phyloP scores from a whole-genome alignment of 1,140 invertebrate species.

The Phthorimaea operculella region DNA sequence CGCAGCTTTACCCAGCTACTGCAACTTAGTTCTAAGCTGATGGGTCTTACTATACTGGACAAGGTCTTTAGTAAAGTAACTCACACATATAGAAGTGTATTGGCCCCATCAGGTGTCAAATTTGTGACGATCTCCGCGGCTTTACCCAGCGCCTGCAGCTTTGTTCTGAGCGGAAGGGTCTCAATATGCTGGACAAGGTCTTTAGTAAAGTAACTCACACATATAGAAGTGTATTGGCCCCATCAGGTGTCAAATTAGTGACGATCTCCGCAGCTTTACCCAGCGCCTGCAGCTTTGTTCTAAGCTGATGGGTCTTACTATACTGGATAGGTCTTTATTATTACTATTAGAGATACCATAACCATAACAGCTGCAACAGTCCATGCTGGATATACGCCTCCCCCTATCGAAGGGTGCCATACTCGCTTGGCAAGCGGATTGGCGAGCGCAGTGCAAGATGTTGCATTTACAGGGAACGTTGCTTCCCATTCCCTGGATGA shows the following conservation, averaged over 20 bases:
- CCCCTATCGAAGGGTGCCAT: too few relatives aligned
- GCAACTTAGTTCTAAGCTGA: constrained; percentile 74
- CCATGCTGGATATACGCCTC: too few relatives aligned
- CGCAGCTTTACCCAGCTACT: constrained; percentile 72
- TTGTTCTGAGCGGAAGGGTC: constrained; percentile 69
- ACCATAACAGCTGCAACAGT: too few relatives aligned
- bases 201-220: too few relatives aligned
- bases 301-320: constrained; percentile 74
- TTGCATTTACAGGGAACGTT: too few relatives aligned
- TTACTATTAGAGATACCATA: too few relatives aligned
- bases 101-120: constrained; percentile 85
- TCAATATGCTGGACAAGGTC: constrained; percentile 80
- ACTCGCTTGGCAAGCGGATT: too few relatives aligned
- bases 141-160: constrained; percentile 73
- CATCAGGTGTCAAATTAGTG: constrained; percentile 87
- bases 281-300: constrained; percentile 73
- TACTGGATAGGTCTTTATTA: too few relatives aligned
- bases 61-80: too few relatives aligned
- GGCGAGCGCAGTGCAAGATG: too few relatives aligned
- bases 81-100: constrained; percentile 87
- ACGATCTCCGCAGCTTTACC: constrained; percentile 76
- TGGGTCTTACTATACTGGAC: too few relatives aligned
- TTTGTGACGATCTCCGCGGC: constrained; percentile 82
- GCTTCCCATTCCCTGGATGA: too few relatives aligned
- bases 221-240: constrained; percentile 85